Percentiles rank a stretch among this genome's conserved stretches.
Evolutionary conservation across 2,113 vertebrate species (phyloP).

Genomic region (Cyprinus carpio): DNA sequence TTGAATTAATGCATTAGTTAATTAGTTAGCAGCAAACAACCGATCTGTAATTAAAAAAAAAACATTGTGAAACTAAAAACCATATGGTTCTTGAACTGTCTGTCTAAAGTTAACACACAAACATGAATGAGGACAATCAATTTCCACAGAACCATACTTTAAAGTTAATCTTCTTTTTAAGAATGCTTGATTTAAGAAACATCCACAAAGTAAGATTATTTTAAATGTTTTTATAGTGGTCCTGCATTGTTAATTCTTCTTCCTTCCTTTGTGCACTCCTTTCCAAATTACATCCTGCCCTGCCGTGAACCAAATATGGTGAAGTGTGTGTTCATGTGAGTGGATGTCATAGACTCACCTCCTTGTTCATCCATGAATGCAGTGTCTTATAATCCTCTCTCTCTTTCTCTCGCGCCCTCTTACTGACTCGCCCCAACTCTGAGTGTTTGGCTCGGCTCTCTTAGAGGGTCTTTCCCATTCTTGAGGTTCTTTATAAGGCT

Average conservation of each 20-base stretch:
- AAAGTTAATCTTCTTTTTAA: neutral
- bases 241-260: neutral
- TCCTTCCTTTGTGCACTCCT: neutral
- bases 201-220: neutral
- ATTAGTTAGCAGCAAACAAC: neutral
- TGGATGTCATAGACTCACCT: constrained; percentile 46
- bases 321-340: constrained; percentile 3
- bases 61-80: neutral
- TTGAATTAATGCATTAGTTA: neutral
- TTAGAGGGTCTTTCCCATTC: constrained; percentile 56
- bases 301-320: constrained; percentile 6
- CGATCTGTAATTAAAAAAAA: constrained; percentile 10
- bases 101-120: neutral
- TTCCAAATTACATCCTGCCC: constrained; percentile 1
- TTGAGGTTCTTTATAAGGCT: constrained; percentile 57
- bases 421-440: constrained; percentile 22
- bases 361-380: constrained; percentile 55
- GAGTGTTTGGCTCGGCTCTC: constrained; percentile 44
- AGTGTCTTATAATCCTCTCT: constrained; percentile 33
- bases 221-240: constrained; percentile 20
- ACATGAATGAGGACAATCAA: neutral
- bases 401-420: constrained; percentile 18
- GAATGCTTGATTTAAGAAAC: neutral
- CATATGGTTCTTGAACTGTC: neutral
- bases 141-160: neutral